phyloP scores from a whole-genome alignment of 2,113 vertebrate genomes.

The Apodemus speciosus region DNA sequence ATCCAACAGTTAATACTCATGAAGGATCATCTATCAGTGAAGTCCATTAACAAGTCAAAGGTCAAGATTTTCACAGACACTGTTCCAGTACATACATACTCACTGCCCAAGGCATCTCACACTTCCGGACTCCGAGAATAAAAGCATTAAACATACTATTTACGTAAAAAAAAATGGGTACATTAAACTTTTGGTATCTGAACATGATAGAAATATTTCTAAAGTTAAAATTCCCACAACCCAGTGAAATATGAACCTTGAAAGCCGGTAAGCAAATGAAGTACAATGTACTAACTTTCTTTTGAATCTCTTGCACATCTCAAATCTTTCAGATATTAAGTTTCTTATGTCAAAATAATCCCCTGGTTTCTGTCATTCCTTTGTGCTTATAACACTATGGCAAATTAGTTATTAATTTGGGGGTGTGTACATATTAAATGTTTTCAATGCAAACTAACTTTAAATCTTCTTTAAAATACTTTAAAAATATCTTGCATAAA shows the following conservation, averaged over 20 bases:
- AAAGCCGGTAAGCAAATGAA: background rate
- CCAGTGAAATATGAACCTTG: background rate
- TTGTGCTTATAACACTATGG: background rate
- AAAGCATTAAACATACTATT: constrained; percentile 18
- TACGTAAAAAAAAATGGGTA: background rate
- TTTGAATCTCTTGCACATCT: background rate
- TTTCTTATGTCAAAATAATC: constrained; percentile 1
- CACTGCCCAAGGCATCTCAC: background rate
- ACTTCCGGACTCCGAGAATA: background rate
- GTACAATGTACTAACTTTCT: background rate
- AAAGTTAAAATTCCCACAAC: background rate
- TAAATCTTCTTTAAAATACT: constrained; percentile 49
- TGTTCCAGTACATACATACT: background rate
- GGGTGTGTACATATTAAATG: background rate
- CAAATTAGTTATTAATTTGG: background rate
- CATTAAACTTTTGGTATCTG: background rate
- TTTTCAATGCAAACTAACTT: constrained; percentile 11
- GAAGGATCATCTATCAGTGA: background rate
- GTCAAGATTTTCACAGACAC: background rate
- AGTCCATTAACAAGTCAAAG: background rate
- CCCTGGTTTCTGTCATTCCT: background rate
- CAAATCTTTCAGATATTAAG: constrained; percentile 3
- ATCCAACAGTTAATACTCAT: background rate
- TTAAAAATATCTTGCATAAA: constrained; percentile 27
- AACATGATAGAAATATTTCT: background rate